Conservation (phyloP, 2,113 vertebrate genomes). For the Todiramphus saurophagus region DNA sequence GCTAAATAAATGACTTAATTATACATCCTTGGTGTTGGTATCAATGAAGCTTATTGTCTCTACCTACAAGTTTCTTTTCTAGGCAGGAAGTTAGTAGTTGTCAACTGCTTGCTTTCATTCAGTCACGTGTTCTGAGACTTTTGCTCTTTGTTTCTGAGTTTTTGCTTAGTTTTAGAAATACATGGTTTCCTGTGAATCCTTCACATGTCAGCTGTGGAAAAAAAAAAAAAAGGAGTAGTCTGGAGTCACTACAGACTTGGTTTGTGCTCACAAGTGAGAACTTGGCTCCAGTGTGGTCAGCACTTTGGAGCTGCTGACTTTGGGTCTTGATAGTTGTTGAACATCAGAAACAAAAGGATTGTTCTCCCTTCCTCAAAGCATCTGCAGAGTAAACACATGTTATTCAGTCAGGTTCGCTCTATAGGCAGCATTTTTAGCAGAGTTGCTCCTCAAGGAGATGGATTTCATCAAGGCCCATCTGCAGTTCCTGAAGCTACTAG, state of each 20-base stretch:
- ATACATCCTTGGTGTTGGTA: neutral
- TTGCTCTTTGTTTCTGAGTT: neutral
- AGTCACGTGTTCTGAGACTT: neutral
- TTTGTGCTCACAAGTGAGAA: neutral
- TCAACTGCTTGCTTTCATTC: neutral
- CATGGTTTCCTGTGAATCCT: neutral
- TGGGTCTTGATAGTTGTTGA: neutral
- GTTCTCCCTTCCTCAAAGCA: accelerated
- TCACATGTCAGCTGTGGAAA: neutral
- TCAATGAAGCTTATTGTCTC: neutral
- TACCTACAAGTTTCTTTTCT: neutral
- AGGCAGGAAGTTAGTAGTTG: neutral
- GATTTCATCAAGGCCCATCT: neutral
- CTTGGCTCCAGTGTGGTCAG: neutral
- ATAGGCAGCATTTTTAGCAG: neutral
- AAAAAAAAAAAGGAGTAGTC: neutral
- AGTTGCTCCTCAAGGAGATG: neutral
- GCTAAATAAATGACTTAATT: neutral
- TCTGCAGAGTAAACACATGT: neutral
- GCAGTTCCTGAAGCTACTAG: neutral
- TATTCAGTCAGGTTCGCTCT: neutral
- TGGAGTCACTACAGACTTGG: neutral
- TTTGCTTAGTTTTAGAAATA: neutral
- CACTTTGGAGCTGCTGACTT: neutral
- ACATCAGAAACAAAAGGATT: neutral